phyloP scores from a whole-genome alignment of 2,888 invertebrate species.

The Conus canariensis region DNA sequence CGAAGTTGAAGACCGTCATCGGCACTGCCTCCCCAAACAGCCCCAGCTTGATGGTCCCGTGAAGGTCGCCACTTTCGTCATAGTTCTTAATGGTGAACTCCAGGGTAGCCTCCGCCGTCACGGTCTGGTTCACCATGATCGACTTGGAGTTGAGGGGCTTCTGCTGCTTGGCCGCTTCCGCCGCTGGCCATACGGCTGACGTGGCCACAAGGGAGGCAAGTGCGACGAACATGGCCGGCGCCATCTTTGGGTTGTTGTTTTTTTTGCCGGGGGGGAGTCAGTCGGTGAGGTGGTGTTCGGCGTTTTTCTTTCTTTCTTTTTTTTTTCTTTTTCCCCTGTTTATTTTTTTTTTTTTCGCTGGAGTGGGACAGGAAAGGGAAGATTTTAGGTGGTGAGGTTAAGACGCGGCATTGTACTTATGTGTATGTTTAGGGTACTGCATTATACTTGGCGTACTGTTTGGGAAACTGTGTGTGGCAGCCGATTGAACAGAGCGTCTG shows the following conservation, averaged over 20 bases:
- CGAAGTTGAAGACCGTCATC: slow-evolving; percentile 77
- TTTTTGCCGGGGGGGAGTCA: background rate
- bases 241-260: slow-evolving; percentile 2
- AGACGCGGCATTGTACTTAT: too few relatives aligned
- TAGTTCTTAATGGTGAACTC: slow-evolving; percentile 74
- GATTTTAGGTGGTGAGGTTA: too few relatives aligned
- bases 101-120: slow-evolving; percentile 71
- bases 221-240: background rate
- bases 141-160: slow-evolving; percentile 40
- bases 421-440: too few relatives aligned
- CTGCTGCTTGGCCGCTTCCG: slow-evolving; percentile 34
- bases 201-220: slow-evolving; percentile 19
- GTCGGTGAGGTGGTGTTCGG: too few relatives aligned
- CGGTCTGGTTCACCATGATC: slow-evolving; percentile 46
- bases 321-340: too few relatives aligned
- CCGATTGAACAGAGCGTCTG: too few relatives aligned
- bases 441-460: too few relatives aligned
- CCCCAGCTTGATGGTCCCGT: slow-evolving; percentile 72
- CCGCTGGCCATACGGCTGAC: background rate
- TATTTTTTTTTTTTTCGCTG: too few relatives aligned
- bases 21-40: slow-evolving; percentile 77
- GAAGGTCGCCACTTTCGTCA: slow-evolving; percentile 73
- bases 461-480: too few relatives aligned
- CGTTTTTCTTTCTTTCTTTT: too few relatives aligned
- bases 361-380: too few relatives aligned